Evolutionary conservation across 2,888 invertebrate species (phyloP).

Genomic region (Amorpha juglandis): DNA sequence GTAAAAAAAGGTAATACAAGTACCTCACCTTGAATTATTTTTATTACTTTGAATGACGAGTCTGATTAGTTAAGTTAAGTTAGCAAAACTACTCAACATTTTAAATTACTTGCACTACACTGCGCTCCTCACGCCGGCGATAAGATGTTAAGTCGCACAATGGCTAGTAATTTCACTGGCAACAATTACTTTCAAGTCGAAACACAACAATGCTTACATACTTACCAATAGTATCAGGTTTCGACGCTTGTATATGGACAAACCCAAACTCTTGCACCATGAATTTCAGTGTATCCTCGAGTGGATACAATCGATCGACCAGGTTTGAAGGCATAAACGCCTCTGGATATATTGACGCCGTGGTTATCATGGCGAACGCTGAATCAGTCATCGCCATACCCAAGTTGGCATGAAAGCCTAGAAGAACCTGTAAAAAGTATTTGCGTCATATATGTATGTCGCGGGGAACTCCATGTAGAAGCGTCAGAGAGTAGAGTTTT

Average conservation of each 20-base stretch:
- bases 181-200: too few relatives aligned
- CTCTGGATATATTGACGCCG: constrained; percentile 40
- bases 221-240: constrained; percentile 85
- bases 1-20: too few relatives aligned
- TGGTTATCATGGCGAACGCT: constrained; percentile 53
- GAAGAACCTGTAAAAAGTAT: constrained; percentile 64
- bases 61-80: too few relatives aligned
- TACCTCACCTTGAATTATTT: too few relatives aligned
- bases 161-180: too few relatives aligned
- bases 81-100: too few relatives aligned
- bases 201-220: not conserved
- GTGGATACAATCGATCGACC: constrained; percentile 49
- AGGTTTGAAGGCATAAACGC: constrained; percentile 68
- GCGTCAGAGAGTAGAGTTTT: too few relatives aligned
- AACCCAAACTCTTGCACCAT: constrained; percentile 55
- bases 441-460: not conserved
- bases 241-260: constrained; percentile 92
- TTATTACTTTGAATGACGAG: too few relatives aligned
- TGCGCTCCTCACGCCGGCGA: too few relatives aligned
- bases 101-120: too few relatives aligned
- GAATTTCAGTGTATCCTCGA: constrained; percentile 34
- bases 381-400: constrained; percentile 51
- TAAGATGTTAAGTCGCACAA: not conserved
- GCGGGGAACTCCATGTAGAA: too few relatives aligned
- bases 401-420: constrained; percentile 86